Conservation (phyloP, 1,140 invertebrate species). For the Anthonomus grandis region DNA sequence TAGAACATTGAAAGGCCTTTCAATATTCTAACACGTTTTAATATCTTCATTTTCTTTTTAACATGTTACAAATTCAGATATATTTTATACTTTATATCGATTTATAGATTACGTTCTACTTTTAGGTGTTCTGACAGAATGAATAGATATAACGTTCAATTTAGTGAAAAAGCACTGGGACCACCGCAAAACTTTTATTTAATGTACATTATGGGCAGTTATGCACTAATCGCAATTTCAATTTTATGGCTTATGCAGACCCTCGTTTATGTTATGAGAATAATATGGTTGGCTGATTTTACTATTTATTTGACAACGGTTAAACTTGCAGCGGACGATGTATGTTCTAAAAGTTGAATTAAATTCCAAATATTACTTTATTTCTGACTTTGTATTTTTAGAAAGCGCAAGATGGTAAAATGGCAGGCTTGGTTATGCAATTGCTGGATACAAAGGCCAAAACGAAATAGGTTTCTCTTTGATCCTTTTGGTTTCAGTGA, state of each 20-base stretch:
- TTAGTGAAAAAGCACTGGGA: neutral
- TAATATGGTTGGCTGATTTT: constrained; percentile 21
- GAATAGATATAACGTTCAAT: constrained; percentile 18
- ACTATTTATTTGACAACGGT: constrained; percentile 20
- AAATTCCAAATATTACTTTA: neutral
- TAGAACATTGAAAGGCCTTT: too few species aligned
- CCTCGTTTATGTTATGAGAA: constrained; percentile 10
- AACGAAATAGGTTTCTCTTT: too few species aligned
- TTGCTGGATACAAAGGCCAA: constrained; percentile 10
- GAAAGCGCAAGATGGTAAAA: constrained; percentile 1
- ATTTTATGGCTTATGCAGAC: constrained; percentile 14
- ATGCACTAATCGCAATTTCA: neutral
- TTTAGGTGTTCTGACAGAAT: constrained; percentile 18
- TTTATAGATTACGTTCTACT: too few species aligned
- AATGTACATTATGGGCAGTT: constrained; percentile 5
- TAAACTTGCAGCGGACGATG: constrained; percentile 5
- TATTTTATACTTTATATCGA: too few species aligned
- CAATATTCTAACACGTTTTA: too few species aligned
- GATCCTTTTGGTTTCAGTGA: too few species aligned
- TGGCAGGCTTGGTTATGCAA: constrained; percentile 3
- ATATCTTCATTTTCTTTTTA: too few species aligned
- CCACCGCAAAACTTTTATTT: constrained; percentile 14
- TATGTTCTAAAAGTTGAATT: neutral
- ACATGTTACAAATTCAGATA: too few species aligned
- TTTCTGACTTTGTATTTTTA: too few species aligned